Evolutionary conservation across 2,888 invertebrate species (phyloP).

Genomic region (Geotrupes spiniger): DNA sequence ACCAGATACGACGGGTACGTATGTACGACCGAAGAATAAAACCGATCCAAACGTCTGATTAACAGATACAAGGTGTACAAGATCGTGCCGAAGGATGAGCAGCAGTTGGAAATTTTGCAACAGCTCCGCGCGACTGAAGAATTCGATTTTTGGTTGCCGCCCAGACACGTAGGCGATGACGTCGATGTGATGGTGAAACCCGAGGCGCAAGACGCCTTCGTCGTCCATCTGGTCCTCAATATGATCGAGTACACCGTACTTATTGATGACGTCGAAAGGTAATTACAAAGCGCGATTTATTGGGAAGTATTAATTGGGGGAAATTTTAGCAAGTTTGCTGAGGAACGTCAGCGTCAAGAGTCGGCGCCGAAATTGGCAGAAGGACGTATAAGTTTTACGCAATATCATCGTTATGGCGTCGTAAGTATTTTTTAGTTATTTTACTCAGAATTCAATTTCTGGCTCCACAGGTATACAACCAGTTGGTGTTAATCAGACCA

Average conservation of each 20-base stretch:
- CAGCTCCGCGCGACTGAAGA: slow-evolving; percentile 31
- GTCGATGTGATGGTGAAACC: slow-evolving; percentile 52
- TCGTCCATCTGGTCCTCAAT: slow-evolving; percentile 38
- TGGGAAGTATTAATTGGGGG: neutral
- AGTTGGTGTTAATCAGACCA: no score
- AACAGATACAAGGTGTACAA: slow-evolving; percentile 49
- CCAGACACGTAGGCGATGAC: slow-evolving; percentile 45
- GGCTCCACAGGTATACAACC: no score
- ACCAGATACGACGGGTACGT: slow-evolving; percentile 1
- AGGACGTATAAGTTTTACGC: slow-evolving; percentile 44
- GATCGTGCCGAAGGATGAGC: slow-evolving; percentile 39
- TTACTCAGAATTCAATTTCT: no score
- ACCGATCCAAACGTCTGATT: no score
- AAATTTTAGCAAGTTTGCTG: slow-evolving; percentile 17
- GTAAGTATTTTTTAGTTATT: slow-evolving; percentile 30
- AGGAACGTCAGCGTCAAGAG: slow-evolving; percentile 19
- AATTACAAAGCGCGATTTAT: slow-evolving; percentile 27
- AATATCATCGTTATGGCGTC: slow-evolving; percentile 48
- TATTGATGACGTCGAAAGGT: slow-evolving; percentile 53
- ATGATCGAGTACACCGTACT: slow-evolving; percentile 49
- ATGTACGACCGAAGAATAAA: no score
- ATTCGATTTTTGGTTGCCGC: slow-evolving; percentile 44
- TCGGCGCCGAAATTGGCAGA: slow-evolving; percentile 44
- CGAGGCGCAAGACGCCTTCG: slow-evolving; percentile 42
- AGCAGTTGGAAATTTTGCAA: slow-evolving; percentile 40